A percentile compares a stretch with the other conserved stretches of the same genome.
Evolutionary conservation across 2,113 vertebrate species (phyloP).

Genomic region (Galeopterus variegatus): DNA sequence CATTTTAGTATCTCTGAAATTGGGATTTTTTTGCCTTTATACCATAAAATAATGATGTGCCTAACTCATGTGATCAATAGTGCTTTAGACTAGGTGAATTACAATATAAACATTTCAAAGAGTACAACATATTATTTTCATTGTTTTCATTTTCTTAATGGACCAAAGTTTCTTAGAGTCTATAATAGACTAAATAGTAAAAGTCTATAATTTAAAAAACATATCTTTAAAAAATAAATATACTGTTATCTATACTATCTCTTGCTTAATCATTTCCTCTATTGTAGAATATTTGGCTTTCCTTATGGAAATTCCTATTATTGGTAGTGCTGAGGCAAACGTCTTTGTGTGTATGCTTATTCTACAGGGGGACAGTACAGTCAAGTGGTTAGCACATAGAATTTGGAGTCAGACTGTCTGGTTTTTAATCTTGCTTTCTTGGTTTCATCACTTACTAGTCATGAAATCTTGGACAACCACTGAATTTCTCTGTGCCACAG

Average conservation of each 20-base stretch:
- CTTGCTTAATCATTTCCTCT: conserved; percentile 4
- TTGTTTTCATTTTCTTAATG: conserved; percentile 16
- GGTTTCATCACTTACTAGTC: background rate
- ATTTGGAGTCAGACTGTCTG: background rate
- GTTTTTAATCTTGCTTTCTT: background rate
- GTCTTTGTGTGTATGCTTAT: background rate
- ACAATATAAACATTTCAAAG: background rate
- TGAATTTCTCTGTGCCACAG: background rate
- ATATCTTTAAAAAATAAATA: background rate
- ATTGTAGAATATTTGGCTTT: background rate
- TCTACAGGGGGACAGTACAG: background rate
- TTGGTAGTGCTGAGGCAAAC: background rate
- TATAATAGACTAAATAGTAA: conserved; percentile 8
- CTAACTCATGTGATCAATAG: background rate
- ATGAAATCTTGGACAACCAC: background rate
- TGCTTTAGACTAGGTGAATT: conserved; percentile 8
- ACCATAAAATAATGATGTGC: background rate
- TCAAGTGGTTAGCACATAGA: background rate
- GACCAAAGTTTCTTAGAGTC: background rate
- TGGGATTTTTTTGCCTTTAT: background rate
- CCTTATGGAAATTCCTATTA: background rate
- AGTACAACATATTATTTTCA: background rate
- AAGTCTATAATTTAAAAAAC: background rate
- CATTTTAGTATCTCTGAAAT: conserved; percentile 5
- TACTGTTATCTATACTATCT: background rate